Conservation (phyloP, 2,797 vertebrate genomes). For the Xiphorhynchus erythropygius region DNA sequence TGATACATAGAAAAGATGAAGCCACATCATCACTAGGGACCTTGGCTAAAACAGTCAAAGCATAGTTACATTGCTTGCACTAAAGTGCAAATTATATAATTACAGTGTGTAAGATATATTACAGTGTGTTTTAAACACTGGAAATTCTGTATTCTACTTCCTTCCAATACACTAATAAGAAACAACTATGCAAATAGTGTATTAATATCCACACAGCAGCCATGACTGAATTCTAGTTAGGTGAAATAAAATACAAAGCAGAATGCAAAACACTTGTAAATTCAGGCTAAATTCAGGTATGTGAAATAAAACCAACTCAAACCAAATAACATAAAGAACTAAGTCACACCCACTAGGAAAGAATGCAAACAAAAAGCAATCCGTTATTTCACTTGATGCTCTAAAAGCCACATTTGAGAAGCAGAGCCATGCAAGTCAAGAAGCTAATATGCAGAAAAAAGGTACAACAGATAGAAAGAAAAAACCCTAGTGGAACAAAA, state of each 20-base stretch:
- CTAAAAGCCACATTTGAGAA: not conserved
- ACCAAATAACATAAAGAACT: not conserved
- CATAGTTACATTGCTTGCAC: not conserved
- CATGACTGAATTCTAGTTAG: not conserved
- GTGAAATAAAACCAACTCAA: not conserved
- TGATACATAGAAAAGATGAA: fast-evolving
- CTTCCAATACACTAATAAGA: not conserved
- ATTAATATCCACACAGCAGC: not conserved
- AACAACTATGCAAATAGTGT: not conserved
- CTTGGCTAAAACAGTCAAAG: not conserved
- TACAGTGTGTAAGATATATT: not conserved
- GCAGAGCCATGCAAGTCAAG: not conserved
- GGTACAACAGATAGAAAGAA: not conserved
- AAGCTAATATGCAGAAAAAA: not conserved
- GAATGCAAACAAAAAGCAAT: not conserved
- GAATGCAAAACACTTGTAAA: not conserved
- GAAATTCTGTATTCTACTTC: not conserved
- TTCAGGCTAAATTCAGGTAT: not conserved
- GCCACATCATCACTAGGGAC: not conserved
- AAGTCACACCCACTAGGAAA: not conserved
- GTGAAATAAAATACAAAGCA: not conserved
- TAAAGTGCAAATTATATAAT: not conserved
- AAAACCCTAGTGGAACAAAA: not conserved
- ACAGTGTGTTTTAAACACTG: not conserved
- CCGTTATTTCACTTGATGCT: not conserved